A percentile compares a stretch with the other conserved stretches of the same genome.
Evolutionary conservation across 2,113 vertebrate genomes (phyloP).

Genomic region (Tenebrosternarchus preto): DNA sequence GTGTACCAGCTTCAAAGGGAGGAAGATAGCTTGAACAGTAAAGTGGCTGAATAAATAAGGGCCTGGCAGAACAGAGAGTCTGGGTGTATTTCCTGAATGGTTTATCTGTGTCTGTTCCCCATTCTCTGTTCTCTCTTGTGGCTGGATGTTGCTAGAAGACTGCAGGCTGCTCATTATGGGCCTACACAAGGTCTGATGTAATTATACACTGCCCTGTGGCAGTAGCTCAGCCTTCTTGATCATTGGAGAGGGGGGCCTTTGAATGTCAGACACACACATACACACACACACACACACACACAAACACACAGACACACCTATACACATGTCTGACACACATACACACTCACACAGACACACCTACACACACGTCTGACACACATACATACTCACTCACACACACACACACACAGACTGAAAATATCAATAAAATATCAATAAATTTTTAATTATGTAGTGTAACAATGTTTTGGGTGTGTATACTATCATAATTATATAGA

Average conservation of each 20-base stretch:
- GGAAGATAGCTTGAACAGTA: conserved; percentile 17
- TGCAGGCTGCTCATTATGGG: conserved; percentile 64
- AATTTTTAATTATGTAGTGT: not conserved
- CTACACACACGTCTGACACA: conserved; percentile 13
- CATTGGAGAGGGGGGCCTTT: conserved; percentile 44
- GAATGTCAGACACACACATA: conserved; percentile 29
- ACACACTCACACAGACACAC: conserved; percentile 6
- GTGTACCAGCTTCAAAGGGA: conserved; percentile 31
- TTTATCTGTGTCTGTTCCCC: conserved; percentile 62
- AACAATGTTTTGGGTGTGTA: not conserved
- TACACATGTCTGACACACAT: too few relatives aligned
- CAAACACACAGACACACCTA: conserved; percentile 27
- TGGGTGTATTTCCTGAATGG: conserved; percentile 35
- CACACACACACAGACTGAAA: not conserved
- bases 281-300: conserved; percentile 26
- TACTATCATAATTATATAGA: not conserved
- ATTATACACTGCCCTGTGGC: conserved; percentile 58
- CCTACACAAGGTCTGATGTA: conserved; percentile 62
- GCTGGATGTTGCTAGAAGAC: conserved; percentile 55
- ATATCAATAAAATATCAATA: too few relatives aligned
- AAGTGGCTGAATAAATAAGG: conserved; percentile 41
- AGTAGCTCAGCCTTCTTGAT: conserved; percentile 47
- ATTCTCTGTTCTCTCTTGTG: conserved; percentile 41
- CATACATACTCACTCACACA: conserved; percentile 10
- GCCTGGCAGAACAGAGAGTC: conserved; percentile 43